These are phyloP conservation scores for Nezara viridula DNA, from an alignment of 2,888 invertebrate genomes.

Conservation along the genomic window DNA sequence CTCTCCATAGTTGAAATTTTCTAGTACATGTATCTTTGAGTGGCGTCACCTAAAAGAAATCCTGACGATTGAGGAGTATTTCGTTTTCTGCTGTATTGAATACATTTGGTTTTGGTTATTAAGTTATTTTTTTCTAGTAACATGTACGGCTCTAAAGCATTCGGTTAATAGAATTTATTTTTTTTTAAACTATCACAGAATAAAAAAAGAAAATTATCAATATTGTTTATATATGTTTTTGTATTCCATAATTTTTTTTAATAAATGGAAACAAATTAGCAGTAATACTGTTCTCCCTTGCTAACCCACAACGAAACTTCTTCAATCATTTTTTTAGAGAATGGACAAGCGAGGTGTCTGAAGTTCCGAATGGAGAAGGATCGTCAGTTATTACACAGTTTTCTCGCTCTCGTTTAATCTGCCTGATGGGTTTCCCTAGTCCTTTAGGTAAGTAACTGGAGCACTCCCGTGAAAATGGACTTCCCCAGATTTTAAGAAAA, in stretches of 20 bases:
- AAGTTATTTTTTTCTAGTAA: no score
- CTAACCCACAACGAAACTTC: not conserved
- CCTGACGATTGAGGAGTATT: no score
- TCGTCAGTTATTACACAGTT: slow-evolving; percentile 4
- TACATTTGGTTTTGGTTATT: no score
- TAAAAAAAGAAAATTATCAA: no score
- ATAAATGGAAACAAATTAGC: not conserved
- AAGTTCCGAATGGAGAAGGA: not conserved
- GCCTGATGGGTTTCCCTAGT: slow-evolving; percentile 8
- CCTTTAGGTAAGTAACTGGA: not conserved
- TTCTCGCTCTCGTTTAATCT: not conserved
- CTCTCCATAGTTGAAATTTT: no score
- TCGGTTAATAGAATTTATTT: no score
- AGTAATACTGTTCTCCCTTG: not conserved
- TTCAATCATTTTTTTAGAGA: not conserved
- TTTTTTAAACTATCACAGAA: no score
- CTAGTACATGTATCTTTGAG: no score
- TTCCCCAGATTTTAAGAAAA: slow-evolving; percentile 4
- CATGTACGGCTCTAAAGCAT: no score
- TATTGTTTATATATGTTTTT: no score
- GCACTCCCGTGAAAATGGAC: not conserved
- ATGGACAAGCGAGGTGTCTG: not conserved
- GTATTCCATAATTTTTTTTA: not conserved
- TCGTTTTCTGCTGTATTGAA: no score
- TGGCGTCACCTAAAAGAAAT: no score